These are phyloP conservation scores for Falcunculus frontatus DNA, from an alignment of 2,113 vertebrate species.

Conservation along the genomic window DNA sequence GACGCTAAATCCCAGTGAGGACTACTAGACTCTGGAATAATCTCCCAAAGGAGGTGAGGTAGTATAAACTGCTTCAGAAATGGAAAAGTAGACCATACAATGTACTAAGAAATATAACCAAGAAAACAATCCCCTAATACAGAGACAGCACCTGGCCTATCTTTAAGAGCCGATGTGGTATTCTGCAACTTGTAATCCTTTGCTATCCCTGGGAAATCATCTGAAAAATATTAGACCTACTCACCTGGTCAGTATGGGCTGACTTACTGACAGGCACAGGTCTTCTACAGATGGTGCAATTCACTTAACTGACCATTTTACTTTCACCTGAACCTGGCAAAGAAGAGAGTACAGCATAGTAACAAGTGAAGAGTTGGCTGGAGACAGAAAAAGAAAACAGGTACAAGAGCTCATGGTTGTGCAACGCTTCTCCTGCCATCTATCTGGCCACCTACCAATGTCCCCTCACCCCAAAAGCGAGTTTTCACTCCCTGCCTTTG, in stretches of 20 bases:
- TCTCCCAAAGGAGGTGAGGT: background rate
- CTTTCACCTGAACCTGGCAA: background rate
- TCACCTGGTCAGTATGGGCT: background rate
- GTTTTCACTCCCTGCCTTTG: background rate
- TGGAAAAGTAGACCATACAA: background rate
- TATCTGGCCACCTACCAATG: background rate
- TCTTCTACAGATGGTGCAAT: background rate
- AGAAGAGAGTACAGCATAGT: background rate
- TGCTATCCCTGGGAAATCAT: background rate
- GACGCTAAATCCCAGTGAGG: background rate
- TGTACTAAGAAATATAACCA: background rate
- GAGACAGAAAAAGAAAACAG: background rate
- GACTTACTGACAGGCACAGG: background rate
- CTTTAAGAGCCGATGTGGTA: background rate
- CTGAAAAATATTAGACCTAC: background rate
- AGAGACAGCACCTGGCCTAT: background rate
- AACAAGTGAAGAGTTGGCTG: background rate
- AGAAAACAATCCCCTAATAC: background rate
- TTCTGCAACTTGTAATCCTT: background rate
- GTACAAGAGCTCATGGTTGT: fast-evolving
- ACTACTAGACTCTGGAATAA: background rate
- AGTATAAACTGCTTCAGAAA: background rate
- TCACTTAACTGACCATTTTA: background rate
- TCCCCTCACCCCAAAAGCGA: background rate
- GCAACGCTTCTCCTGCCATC: background rate